phyloP scores from a whole-genome alignment of 2,113 vertebrate species.

The Gambusia affinis region DNA sequence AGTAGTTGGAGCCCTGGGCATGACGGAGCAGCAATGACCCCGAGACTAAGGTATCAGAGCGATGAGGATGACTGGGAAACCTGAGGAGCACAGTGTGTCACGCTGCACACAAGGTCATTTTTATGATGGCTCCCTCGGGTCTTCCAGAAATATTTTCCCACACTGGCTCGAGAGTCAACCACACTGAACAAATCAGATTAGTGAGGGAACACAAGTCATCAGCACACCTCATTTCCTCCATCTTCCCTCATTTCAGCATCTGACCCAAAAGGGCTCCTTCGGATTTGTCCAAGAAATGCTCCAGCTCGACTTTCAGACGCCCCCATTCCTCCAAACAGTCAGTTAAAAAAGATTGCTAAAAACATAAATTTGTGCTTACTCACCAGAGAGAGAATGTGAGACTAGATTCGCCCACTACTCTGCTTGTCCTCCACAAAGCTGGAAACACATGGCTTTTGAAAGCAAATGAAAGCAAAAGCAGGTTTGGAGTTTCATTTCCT shows the following conservation, averaged over 20 bases:
- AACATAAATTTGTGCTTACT: not conserved
- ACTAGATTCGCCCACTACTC: not conserved
- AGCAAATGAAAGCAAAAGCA: constrained; percentile 48
- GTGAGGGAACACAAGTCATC: constrained; percentile 69
- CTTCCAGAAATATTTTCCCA: constrained; percentile 78
- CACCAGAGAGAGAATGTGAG: not conserved
- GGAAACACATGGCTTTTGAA: not conserved
- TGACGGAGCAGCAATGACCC: constrained; percentile 43
- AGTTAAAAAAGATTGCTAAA: too few species aligned
- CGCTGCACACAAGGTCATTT: constrained; percentile 48
- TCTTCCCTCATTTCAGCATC: constrained; percentile 62
- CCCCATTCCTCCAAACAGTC: not conserved
- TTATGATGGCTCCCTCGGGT: constrained; percentile 64
- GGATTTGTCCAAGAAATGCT: not conserved
- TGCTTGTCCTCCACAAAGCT: not conserved
- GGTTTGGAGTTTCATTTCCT: constrained; percentile 20
- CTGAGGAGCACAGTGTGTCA: constrained; percentile 46
- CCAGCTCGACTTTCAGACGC: not conserved
- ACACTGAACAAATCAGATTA: constrained; percentile 86
- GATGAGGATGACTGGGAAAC: constrained; percentile 35
- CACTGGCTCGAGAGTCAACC: constrained; percentile 79
- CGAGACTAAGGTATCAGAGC: constrained; percentile 8
- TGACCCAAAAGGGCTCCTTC: constrained; percentile 47
- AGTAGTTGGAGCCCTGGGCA: constrained; percentile 39
- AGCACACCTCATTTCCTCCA: constrained; percentile 68